Evolutionary conservation across 2,113 vertebrate genomes (phyloP), one percentile per base, ranked within the genome.

Genomic region (Corvus hawaiiensis): DNA sequence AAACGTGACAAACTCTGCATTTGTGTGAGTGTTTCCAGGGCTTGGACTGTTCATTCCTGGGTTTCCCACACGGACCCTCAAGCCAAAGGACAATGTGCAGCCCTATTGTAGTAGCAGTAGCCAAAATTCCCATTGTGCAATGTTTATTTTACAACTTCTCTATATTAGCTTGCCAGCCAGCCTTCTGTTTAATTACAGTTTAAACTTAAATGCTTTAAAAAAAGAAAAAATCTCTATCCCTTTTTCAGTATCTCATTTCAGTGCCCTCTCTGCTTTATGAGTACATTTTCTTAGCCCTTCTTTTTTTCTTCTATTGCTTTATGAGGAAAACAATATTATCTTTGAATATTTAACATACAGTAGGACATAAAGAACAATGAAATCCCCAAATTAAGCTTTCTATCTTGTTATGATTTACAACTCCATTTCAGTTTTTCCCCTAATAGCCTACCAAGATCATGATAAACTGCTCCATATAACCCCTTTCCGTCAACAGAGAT

Each of bases 401-500:
- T 26, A 2, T 35, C n/a, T 44, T 4, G 3, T 77, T 61, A 72
- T 85, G 58, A n/a, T 85, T 91, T 77, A 23, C 16, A 52, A 44
- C 22, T 51, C 22, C 39, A n/a, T 48, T 87, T 73, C 77, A 59
- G 20, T 66, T 56, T 85, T 94, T 59, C 55, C 37, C 56, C 68
- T 56, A 59, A 62, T 19, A 87, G 23, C 54, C 44, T 24, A 66
- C 51, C 7, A 14, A 44, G 51, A 54, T 49, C 18, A 59, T 44
- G 84, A 95, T 73, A 91, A 94, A 94, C 87, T 89, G 62, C 64
- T 88, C 89, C 93, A 97, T 87, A 84, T 78, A 91, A 73, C 4
- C 2, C 75, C 90, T 89, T 76, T 49, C 54, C 73, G 93, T 94
- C 85, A 92, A 58, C 37, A 75, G 55, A 84, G 43, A 64, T 74